phyloP scores from a whole-genome alignment of 2,113 vertebrate genomes.

The Nibea albiflora region DNA sequence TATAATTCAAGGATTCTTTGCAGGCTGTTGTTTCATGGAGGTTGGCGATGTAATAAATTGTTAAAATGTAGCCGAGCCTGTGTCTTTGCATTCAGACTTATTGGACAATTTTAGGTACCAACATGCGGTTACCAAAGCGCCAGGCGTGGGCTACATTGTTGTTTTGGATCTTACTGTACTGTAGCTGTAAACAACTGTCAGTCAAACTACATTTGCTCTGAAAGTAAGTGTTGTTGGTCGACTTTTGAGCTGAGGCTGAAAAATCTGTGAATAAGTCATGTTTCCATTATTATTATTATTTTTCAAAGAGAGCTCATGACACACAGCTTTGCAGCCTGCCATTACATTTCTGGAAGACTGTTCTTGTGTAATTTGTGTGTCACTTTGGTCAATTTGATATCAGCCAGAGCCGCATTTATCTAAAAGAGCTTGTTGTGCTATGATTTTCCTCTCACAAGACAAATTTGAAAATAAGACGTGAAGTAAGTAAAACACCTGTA shows the following conservation, averaged over 20 bases:
- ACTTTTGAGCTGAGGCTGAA: background rate
- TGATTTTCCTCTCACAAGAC: background rate
- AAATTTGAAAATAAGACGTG: background rate
- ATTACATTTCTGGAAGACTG: background rate
- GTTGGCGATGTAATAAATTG: slow-evolving; percentile 23
- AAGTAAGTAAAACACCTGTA: background rate
- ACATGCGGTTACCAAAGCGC: background rate
- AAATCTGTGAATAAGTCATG: background rate
- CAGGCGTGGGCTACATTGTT: background rate
- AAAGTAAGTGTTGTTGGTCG: background rate
- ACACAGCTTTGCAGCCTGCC: background rate
- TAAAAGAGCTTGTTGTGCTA: background rate
- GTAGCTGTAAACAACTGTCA: background rate
- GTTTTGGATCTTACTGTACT: background rate
- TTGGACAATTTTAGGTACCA: background rate
- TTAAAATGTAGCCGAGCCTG: slow-evolving; percentile 7
- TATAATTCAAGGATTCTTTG: slow-evolving; percentile 31
- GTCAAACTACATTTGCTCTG: background rate
- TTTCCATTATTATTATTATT: background rate
- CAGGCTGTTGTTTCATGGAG: slow-evolving; percentile 31
- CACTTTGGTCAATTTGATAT: background rate
- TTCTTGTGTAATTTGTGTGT: background rate
- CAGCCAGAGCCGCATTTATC: background rate
- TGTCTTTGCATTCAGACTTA: background rate
- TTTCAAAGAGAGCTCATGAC: background rate